A percentile compares a stretch with the other conserved stretches of the same genome.
Conservation (phyloP, 1,140 invertebrate genomes). For the Lordiphosa stackelbergi region DNA sequence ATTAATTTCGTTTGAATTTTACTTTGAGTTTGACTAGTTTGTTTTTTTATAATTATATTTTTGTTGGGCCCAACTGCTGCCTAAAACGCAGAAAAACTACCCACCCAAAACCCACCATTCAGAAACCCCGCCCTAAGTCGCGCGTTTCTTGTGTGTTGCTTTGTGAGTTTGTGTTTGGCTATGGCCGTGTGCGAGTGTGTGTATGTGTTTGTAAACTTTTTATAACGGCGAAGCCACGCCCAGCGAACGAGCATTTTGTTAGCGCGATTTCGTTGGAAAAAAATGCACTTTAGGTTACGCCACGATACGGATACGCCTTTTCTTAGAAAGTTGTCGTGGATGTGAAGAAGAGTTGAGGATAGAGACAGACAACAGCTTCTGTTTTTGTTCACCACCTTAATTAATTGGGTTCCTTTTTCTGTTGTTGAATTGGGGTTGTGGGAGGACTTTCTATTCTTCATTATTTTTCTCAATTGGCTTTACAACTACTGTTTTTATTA, state of each 20-base stretch:
- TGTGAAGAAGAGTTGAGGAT: slow-evolving; percentile 7
- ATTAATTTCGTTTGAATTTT: background rate
- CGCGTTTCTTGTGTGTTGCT: slow-evolving; percentile 6
- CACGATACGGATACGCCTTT: slow-evolving; percentile 37
- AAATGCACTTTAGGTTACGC: slow-evolving; percentile 20
- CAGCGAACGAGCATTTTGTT: slow-evolving; percentile 21
- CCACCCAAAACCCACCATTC: slow-evolving; percentile 1
- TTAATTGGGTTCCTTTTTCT: slow-evolving; percentile 8
- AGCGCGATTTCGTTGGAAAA: slow-evolving; percentile 39
- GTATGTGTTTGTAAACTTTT: slow-evolving; percentile 22
- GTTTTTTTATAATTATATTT: background rate
- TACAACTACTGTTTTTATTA: too few relatives aligned
- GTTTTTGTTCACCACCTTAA: slow-evolving; percentile 7
- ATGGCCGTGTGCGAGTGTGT: background rate
- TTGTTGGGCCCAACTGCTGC: slow-evolving; percentile 6
- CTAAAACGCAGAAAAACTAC: slow-evolving; percentile 1
- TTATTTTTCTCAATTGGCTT: too few relatives aligned
- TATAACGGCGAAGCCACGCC: slow-evolving; percentile 40
- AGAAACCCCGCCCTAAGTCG: slow-evolving; percentile 16
- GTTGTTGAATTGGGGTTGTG: background rate
- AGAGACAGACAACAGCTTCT: too few relatives aligned
- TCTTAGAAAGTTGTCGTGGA: slow-evolving; percentile 29
- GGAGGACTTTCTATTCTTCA: too few relatives aligned
- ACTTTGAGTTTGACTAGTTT: slow-evolving; percentile 2
- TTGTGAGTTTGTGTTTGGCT: slow-evolving; percentile 4